Conservation (phyloP, 2,797 vertebrate genomes). For the Pseudomugil tenellus region DNA sequence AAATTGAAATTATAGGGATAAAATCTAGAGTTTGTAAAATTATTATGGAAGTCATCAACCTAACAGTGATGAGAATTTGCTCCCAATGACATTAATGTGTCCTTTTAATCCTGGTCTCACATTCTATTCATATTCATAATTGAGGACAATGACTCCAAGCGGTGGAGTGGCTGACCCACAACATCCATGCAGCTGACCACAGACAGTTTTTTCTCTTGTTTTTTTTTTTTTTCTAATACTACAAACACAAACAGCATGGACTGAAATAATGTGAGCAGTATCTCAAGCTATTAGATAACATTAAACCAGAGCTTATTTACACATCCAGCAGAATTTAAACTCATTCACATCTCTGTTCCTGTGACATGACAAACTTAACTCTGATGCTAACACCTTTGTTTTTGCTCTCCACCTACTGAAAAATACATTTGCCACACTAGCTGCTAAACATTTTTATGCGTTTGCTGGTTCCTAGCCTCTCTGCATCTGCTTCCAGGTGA, state of each 20-base stretch:
- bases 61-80: constrained; percentile 25
- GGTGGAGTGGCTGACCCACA: constrained; percentile 47
- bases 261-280: constrained; percentile 12
- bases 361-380: neutral
- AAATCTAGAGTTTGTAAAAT: constrained; percentile 60
- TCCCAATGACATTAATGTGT: constrained; percentile 36
- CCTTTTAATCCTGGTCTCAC: constrained; percentile 41
- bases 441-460: constrained; percentile 1
- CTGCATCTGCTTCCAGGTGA: neutral
- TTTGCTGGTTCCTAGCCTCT: neutral
- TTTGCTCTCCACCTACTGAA: constrained; percentile 1
- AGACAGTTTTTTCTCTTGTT: constrained; percentile 13
- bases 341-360: neutral
- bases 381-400: neutral
- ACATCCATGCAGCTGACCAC: constrained; percentile 16
- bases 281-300: neutral
- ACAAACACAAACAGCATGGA: constrained; percentile 15
- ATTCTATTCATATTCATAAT: constrained; percentile 32
- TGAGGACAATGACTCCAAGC: constrained; percentile 34
- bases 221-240: constrained; percentile 4
- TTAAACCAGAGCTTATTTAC: neutral
- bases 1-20: constrained; percentile 51
- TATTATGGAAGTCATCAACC: constrained; percentile 61
- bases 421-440: constrained; percentile 3
- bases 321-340: neutral